A percentile compares a stretch with the other conserved stretches of the same genome.
Conservation (phyloP, 1,140 invertebrate genomes). For the Centruroides vittatus region DNA sequence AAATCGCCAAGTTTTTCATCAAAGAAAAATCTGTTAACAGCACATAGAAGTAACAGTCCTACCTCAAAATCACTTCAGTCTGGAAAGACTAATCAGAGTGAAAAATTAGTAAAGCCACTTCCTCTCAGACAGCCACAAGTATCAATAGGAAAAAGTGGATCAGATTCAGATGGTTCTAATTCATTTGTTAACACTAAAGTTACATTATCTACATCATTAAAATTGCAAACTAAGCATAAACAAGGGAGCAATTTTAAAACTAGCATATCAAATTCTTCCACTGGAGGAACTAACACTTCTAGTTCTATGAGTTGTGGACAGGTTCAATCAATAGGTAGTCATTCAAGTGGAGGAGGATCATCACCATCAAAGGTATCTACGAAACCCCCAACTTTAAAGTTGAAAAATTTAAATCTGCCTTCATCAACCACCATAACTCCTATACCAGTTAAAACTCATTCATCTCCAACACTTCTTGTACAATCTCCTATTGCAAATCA, state of each 20-base stretch:
- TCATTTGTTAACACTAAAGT: not conserved
- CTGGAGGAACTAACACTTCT: conserved; percentile 10
- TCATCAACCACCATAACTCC: conserved; percentile 33
- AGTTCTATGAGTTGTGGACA: not conserved
- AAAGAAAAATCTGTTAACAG: conserved; percentile 3
- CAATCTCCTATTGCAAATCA: too few relatives aligned
- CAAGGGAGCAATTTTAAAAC: not conserved
- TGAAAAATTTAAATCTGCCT: conserved; percentile 16
- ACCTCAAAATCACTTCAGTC: not conserved
- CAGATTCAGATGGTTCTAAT: conserved; percentile 1
- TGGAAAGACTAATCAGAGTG: not conserved
- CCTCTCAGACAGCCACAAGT: conserved; percentile 6
- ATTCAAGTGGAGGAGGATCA: conserved; percentile 12
- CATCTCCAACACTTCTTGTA: not conserved
- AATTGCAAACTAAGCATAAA: conserved; percentile 13
- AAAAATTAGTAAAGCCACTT: conserved; percentile 11
- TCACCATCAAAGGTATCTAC: conserved; percentile 7
- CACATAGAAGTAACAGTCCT: not conserved
- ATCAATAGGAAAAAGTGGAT: not conserved
- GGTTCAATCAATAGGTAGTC: not conserved
- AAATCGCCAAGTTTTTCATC: conserved; percentile 9
- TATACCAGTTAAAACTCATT: not conserved
- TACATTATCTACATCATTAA: not conserved
- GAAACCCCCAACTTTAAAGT: conserved; percentile 14
- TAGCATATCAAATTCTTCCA: not conserved